Conservation (phyloP, 2,888 invertebrate species). For the Tanypteryx hageni region DNA sequence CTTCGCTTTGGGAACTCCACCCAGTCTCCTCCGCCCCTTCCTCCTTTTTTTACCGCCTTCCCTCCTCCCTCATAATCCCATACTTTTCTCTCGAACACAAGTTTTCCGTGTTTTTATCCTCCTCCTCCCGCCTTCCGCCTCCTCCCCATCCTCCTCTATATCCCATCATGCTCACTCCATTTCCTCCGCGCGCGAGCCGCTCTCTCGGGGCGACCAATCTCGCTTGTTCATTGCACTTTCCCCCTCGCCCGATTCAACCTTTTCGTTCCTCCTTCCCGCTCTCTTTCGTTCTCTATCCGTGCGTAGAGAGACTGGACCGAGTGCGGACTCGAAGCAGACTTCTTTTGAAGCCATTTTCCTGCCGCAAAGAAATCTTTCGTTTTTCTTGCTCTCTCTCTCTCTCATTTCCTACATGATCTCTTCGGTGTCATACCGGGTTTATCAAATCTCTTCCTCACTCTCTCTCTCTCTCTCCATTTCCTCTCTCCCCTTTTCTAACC, state of each 20-base stretch:
- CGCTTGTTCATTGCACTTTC: background rate
- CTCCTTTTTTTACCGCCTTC: background rate
- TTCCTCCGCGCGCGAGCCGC: background rate
- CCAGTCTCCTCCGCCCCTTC: background rate
- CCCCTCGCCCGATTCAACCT: background rate
- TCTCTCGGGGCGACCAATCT: background rate
- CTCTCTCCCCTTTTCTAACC: background rate
- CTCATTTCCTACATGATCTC: background rate
- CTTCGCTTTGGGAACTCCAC: background rate
- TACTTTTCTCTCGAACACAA: background rate
- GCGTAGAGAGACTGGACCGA: background rate
- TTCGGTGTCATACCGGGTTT: background rate
- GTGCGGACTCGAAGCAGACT: background rate
- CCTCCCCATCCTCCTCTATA: background rate
- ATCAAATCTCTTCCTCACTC: background rate
- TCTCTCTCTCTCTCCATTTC: background rate
- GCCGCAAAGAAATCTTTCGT: background rate
- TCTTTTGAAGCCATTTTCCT: background rate
- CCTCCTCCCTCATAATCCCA: background rate
- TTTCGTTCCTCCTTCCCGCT: background rate
- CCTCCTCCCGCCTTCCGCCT: background rate
- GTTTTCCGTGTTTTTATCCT: background rate
- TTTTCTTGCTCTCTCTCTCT: background rate
- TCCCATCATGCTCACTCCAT: constrained; percentile 38
- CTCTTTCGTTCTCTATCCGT: background rate